These are phyloP conservation scores for Callitettix versicolor DNA, from an alignment of 1,140 invertebrate species.

Conservation along the genomic window DNA sequence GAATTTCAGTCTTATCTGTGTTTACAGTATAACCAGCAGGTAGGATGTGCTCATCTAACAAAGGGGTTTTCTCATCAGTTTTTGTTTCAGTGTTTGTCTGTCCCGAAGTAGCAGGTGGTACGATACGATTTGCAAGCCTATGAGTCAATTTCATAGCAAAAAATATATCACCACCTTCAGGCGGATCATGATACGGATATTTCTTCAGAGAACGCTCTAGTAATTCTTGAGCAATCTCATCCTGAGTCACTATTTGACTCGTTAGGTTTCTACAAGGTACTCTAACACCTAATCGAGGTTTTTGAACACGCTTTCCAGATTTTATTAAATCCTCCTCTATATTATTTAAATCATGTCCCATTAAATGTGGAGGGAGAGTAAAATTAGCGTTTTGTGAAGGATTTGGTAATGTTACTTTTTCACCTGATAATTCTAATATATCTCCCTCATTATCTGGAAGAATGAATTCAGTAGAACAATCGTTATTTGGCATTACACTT, in stretches of 20 bases:
- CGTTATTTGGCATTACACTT: no score
- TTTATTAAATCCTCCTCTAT: slow-evolving; percentile 19
- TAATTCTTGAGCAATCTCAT: slow-evolving; percentile 38
- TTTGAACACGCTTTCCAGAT: slow-evolving; percentile 26
- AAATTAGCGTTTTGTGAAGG: neutral
- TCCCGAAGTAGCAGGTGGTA: slow-evolving; percentile 23
- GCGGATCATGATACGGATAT: slow-evolving; percentile 26
- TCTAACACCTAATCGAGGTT: slow-evolving; percentile 35
- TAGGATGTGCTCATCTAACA: neutral
- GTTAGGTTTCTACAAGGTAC: slow-evolving; percentile 36
- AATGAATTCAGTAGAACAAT: no score
- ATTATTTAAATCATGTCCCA: slow-evolving; percentile 24
- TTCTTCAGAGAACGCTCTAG: slow-evolving; percentile 31
- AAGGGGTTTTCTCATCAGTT: slow-evolving; percentile 4
- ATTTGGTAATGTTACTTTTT: no score
- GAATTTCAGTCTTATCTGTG: neutral
- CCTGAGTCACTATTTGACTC: slow-evolving; percentile 37
- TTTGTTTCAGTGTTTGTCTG: slow-evolving; percentile 26
- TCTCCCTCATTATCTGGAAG: no score
- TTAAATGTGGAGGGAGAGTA: slow-evolving; percentile 23
- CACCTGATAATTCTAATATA: no score
- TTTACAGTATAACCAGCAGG: neutral
- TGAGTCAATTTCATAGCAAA: slow-evolving; percentile 40
- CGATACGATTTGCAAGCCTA: slow-evolving; percentile 35
- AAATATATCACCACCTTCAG: slow-evolving; percentile 35